Evolutionary conservation across 2,113 vertebrate genomes (phyloP).

Genomic region (Tricholaema leucomelas): DNA sequence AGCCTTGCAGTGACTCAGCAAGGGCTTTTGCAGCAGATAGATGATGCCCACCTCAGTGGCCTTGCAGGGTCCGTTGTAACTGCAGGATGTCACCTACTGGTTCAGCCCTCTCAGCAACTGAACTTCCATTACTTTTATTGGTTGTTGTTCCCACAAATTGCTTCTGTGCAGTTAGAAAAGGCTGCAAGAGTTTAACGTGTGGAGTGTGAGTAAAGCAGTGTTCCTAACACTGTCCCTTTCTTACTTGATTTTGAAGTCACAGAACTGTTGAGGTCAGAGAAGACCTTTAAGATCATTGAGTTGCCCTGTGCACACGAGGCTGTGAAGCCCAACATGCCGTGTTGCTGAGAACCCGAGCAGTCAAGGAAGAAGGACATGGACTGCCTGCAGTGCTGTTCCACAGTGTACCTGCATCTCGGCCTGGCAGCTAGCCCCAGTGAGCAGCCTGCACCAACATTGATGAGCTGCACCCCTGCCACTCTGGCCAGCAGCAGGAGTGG

Average conservation of each 20-base stretch:
- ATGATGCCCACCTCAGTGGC: background rate
- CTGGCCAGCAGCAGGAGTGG: background rate
- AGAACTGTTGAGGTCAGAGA: background rate
- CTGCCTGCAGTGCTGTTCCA: background rate
- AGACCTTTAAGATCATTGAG: background rate
- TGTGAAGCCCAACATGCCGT: background rate
- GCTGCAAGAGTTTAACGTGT: background rate
- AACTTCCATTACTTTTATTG: background rate
- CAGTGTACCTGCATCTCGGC: background rate
- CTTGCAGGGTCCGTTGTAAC: background rate
- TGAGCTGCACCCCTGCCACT: constrained; percentile 4
- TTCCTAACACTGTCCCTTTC: background rate
- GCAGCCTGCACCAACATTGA: background rate
- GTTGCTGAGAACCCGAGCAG: accelerated
- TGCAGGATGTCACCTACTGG: background rate
- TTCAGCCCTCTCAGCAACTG: background rate
- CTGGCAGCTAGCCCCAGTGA: background rate
- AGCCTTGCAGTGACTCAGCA: background rate
- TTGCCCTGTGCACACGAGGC: background rate
- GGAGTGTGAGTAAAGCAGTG: background rate
- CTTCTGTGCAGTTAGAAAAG: background rate
- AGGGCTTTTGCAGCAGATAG: background rate
- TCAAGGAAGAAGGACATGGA: background rate
- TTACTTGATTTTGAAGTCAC: background rate
- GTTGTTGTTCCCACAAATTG: background rate